These are phyloP conservation scores for Gnathonemus longibarbis DNA, from an alignment of 2,113 vertebrate genomes.

Conservation along the genomic window DNA sequence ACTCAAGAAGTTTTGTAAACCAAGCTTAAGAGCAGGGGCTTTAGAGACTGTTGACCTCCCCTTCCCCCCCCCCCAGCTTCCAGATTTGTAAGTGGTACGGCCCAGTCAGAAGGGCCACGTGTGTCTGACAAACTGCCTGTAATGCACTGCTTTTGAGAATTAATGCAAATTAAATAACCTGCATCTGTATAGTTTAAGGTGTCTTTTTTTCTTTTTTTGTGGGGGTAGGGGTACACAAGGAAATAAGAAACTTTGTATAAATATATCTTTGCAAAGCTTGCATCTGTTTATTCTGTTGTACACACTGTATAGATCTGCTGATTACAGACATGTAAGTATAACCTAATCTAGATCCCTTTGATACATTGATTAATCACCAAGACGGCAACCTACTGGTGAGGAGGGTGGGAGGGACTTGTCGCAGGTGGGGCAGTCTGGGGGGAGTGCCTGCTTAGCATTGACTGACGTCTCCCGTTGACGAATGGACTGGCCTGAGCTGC, in stretches of 20 bases:
- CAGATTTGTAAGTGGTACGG: background rate
- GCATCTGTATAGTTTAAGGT: background rate
- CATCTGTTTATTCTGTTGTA: constrained; percentile 34
- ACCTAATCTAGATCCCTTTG: background rate
- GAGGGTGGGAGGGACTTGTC: background rate
- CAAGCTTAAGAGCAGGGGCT: background rate
- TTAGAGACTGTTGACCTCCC: background rate
- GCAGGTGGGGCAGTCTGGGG: background rate
- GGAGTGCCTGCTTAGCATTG: background rate
- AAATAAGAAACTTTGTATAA: constrained; percentile 40
- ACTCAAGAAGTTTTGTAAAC: background rate
- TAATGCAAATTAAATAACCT: background rate
- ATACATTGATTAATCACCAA: background rate
- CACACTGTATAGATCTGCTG: constrained; percentile 31
- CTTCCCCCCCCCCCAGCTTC: background rate
- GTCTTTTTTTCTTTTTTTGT: background rate
- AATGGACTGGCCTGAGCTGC: background rate
- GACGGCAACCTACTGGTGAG: background rate
- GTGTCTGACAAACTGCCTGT: background rate
- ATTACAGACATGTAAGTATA: constrained; percentile 30
- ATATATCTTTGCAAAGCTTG: constrained; percentile 57
- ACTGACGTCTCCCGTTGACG: background rate
- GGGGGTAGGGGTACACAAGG: constrained; percentile 32
- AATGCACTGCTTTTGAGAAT: background rate
- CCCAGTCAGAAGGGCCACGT: background rate